These are phyloP conservation scores for Dryadula phaetusa DNA, from an alignment of 2,888 invertebrate genomes.

Conservation along the genomic window DNA sequence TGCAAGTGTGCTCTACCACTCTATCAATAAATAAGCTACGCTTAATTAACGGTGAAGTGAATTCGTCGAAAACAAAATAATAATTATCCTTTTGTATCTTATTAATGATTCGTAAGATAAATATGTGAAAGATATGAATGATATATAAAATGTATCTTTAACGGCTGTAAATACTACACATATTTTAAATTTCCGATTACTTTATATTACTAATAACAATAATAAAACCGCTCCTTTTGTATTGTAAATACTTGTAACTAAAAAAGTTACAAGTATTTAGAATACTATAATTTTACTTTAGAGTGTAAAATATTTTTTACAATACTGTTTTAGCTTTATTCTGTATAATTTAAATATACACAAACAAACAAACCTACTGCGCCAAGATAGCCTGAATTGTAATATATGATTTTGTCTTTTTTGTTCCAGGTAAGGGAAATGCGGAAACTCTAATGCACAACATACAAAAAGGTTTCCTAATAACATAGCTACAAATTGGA, in stretches of 20 bases:
- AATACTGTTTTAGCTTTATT: no score
- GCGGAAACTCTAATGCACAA: neutral
- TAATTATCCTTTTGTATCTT: neutral
- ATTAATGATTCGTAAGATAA: neutral
- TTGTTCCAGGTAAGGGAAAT: slow-evolving; percentile 67
- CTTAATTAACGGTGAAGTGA: slow-evolving; percentile 34
- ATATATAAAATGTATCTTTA: slow-evolving; percentile 24
- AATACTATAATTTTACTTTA: no score
- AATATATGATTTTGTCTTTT: slow-evolving; percentile 33
- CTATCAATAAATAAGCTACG: slow-evolving; percentile 68
- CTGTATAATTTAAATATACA: no score
- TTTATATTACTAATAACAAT: neutral
- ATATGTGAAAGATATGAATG: neutral
- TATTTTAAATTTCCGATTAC: neutral
- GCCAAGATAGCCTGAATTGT: no score
- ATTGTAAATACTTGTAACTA: neutral
- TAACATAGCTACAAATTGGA: neutral
- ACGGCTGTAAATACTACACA: neutral
- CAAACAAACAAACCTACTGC: no score
- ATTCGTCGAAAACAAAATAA: slow-evolving; percentile 2
- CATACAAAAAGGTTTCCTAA: slow-evolving; percentile 17
- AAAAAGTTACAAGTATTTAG: neutral
- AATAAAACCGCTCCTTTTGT: no score
- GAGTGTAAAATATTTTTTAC: no score
- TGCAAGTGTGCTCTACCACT: slow-evolving; percentile 54